phyloP scores from a whole-genome alignment of 2,888 invertebrate species.

The Calameuta filiformis region DNA sequence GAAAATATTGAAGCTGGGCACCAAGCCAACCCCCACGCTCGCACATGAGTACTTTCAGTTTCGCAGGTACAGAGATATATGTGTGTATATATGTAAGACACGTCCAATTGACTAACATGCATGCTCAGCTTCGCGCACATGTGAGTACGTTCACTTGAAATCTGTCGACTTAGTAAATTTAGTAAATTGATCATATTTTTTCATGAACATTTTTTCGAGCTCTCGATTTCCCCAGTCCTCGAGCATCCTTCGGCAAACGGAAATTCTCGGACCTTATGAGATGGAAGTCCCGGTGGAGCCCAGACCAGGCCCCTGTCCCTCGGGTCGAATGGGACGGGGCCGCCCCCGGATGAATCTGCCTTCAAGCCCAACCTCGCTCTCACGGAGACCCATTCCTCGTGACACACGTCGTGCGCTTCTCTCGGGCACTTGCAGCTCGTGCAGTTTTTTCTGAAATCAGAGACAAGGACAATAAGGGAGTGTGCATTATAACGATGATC shows the following conservation, averaged over 20 bases:
- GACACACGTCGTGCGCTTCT: conserved; percentile 89
- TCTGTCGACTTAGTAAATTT: no score
- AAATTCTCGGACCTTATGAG: conserved; percentile 48
- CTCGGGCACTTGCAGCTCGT: conserved; percentile 92
- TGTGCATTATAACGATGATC: background rate
- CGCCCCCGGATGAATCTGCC: conserved; percentile 68
- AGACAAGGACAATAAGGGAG: background rate
- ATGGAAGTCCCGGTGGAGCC: conserved; percentile 76
- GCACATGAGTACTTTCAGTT: no score
- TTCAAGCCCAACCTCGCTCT: conserved; percentile 78
- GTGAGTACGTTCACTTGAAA: no score
- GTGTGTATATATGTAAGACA: no score
- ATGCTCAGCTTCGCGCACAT: no score
- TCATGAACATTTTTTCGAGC: no score
- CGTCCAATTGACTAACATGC: no score
- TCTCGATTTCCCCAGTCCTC: no score
- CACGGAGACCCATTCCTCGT: conserved; percentile 86
- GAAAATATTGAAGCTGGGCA: conserved; percentile 54
- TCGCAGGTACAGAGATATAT: no score
- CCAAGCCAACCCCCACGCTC: conserved; percentile 39
- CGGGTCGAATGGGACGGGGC: conserved; percentile 68
- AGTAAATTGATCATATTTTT: no score
- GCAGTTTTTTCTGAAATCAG: conserved; percentile 86
- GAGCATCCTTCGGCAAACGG: no score
- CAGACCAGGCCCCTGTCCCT: conserved; percentile 79